Percentiles rank a stretch among this genome's conserved stretches.
Conservation (phyloP, 2,888 invertebrate genomes). For the Petrolisthes manimaculis region DNA sequence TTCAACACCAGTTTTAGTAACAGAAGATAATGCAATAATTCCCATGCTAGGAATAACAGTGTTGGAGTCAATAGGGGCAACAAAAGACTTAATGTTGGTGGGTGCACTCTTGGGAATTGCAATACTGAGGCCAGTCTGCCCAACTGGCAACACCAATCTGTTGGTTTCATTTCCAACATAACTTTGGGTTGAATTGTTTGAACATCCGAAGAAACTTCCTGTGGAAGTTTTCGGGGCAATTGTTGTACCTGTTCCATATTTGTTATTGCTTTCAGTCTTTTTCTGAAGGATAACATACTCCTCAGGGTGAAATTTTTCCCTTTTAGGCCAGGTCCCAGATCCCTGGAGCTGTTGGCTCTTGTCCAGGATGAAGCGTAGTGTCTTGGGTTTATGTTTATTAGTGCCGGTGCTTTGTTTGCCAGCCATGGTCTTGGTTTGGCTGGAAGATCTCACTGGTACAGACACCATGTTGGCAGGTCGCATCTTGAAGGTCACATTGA, state of each 20-base stretch:
- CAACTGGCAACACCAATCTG: constrained; percentile 32
- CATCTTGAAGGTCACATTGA: not conserved
- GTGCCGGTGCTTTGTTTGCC: not conserved
- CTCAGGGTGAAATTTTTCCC: not conserved
- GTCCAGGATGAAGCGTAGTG: not conserved
- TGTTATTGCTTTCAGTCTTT: too few relatives aligned
- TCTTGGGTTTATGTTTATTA: not conserved
- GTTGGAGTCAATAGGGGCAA: not conserved
- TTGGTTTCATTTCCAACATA: not conserved
- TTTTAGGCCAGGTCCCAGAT: not conserved
- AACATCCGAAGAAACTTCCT: too few relatives aligned
- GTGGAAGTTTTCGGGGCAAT: too few relatives aligned
- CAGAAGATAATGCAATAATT: not conserved
- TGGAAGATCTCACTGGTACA: not conserved
- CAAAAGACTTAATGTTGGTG: constrained; percentile 24
- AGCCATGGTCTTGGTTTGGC: not conserved
- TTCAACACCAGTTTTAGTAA: not conserved
- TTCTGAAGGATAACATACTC: not conserved
- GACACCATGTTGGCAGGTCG: not conserved
- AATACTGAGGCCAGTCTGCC: constrained; percentile 33
- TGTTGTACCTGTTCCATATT: too few relatives aligned
- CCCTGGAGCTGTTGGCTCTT: not conserved
- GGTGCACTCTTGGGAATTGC: constrained; percentile 30
- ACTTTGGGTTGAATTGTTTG: too few relatives aligned
- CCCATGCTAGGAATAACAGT: not conserved